A percentile compares a stretch with the other conserved stretches of the same genome.
Evolutionary conservation across 2,888 invertebrate species (phyloP).

Genomic region (Cryptops parisi): DNA sequence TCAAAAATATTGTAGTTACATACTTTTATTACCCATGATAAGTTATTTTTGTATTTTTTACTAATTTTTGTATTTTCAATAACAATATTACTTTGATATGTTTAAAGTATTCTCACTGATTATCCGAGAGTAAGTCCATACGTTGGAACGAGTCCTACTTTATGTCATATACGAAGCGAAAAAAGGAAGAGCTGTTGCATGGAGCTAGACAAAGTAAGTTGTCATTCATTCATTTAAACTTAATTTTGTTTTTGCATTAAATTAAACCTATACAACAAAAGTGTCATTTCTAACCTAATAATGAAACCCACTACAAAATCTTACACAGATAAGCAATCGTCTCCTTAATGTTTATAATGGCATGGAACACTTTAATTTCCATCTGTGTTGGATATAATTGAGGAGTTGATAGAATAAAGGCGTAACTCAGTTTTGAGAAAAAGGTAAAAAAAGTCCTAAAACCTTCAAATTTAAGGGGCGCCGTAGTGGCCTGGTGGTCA

Average conservation of each 20-base stretch:
- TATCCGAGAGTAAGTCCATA: slow-evolving; percentile 95
- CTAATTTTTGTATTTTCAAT: background rate
- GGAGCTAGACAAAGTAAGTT: slow-evolving; percentile 65
- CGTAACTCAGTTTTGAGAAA: no score
- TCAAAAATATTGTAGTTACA: background rate
- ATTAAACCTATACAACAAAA: no score
- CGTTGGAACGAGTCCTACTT: slow-evolving; percentile 91
- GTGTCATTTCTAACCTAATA: no score
- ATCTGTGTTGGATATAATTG: no score
- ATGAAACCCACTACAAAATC: no score
- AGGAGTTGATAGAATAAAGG: no score
- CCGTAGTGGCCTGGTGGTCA: no score
- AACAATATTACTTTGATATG: background rate
- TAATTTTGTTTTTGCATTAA: background rate
- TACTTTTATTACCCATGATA: background rate
- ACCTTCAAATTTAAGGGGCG: no score
- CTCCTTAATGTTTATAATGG: no score
- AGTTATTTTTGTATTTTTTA: background rate
- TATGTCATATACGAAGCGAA: slow-evolving; percentile 89
- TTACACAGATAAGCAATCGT: no score
- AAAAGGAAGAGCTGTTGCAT: slow-evolving; percentile 93
- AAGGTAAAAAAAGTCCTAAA: no score
- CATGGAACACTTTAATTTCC: no score
- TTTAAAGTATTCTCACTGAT: slow-evolving; percentile 77
- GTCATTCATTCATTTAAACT: background rate